A percentile compares a stretch with the other conserved stretches of the same genome.
Evolutionary conservation across 2,888 invertebrate species (phyloP).

Genomic region (Erannis defoliaria): DNA sequence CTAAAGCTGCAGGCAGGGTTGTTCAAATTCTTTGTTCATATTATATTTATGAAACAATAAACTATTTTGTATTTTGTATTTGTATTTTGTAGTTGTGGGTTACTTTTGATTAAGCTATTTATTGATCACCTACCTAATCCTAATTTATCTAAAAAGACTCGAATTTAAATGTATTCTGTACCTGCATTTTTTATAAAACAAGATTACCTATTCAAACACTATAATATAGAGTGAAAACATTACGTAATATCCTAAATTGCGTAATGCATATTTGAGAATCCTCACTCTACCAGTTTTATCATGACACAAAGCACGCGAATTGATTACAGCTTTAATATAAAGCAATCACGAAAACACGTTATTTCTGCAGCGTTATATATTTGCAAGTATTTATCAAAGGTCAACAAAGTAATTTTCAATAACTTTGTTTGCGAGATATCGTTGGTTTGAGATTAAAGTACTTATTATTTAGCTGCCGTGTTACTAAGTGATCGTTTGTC

Average conservation of each 20-base stretch:
- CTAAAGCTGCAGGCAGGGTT: too few species aligned
- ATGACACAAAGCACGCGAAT: slow-evolving; percentile 21
- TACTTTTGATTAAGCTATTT: too few species aligned
- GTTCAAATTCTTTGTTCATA: too few species aligned
- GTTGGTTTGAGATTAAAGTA: slow-evolving; percentile 21
- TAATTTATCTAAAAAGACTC: too few species aligned
- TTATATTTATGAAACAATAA: too few species aligned
- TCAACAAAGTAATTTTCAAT: slow-evolving; percentile 39
- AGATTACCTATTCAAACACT: too few species aligned
- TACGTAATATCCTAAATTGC: not conserved
- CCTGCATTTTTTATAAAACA: too few species aligned
- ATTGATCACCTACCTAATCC: too few species aligned
- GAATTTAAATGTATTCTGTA: too few species aligned
- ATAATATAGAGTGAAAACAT: too few species aligned
- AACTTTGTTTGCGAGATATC: slow-evolving; percentile 29
- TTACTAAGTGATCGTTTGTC: slow-evolving; percentile 15
- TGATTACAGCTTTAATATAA: slow-evolving; percentile 34
- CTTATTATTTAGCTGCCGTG: slow-evolving; percentile 9
- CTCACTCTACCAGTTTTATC: slow-evolving; percentile 4
- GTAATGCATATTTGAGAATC: slow-evolving; percentile 12
- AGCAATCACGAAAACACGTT: slow-evolving; percentile 33
- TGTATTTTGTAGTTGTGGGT: too few species aligned
- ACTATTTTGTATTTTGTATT: too few species aligned
- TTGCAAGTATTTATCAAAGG: slow-evolving; percentile 37
- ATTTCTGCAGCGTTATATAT: slow-evolving; percentile 35